Base-by-base conservation (phyloP, 37 sponge, comb jelly and placozoan species). In the Diacarnus erythraeanus region DNA sequence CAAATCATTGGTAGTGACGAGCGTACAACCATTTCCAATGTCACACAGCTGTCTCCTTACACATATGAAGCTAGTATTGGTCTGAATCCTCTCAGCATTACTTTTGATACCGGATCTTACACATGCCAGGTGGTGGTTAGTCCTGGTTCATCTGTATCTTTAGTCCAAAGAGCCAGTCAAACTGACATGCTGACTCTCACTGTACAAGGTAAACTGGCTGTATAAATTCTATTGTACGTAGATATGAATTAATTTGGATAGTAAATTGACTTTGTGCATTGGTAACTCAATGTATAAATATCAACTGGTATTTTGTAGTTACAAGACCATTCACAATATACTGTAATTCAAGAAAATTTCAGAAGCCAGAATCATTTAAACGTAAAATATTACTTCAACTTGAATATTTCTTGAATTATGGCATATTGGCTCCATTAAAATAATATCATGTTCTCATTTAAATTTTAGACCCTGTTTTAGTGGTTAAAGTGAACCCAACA, bases 41-140 rank as follows among this genome's bases (percentile, higher is more conserved):
- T 35, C 21, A 20, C 38, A 69, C 69, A 69, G 38, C 69, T 69
- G 38, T 69, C 69, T 36, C 18, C 69, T 31, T 33, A 15, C 31
- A 23, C 42, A 3, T 41, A 43, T 43, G 42, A 44, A 43, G 5
- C 54, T 29, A 43, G 30, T 8, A 2, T 43, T 39, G 73, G 20
- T 22, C 23, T 72, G 31, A 40, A 27, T 6, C 25, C 73, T 6
- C 54, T 72, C 54, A 72, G 73, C 54, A 22, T 5, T 22, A 21
- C 25, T 5, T 43, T 22, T 8, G 73, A 72, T 43, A 72, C 30
- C 42, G 73, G 73, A 43, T 12, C 54, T 3, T 72, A 72, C 54
- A 43, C 73, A 5, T 72, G 73, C 42, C 30, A n/a, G 22, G 73
- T 72, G 47, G 31, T 15, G 5, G 73, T 72, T 22, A 27, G 12